These are phyloP conservation scores for Abramis brama DNA, from an alignment of 2,113 vertebrate species.

Conservation along the genomic window DNA sequence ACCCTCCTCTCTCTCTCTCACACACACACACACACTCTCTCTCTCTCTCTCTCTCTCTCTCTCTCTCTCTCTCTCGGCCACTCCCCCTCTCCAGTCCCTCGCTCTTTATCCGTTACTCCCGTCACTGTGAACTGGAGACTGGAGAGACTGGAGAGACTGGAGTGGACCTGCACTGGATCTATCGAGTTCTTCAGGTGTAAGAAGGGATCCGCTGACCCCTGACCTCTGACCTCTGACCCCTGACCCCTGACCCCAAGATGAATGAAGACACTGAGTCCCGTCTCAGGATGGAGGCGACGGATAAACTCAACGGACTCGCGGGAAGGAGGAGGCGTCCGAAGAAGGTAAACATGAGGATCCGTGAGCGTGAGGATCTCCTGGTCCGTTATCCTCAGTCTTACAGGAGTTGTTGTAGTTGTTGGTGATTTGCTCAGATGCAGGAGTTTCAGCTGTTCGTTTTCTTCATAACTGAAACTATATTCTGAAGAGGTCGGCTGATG, in stretches of 20 bases:
- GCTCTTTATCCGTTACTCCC: conserved; percentile 47
- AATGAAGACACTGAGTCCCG: conserved; percentile 80
- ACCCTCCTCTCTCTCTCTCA: conserved; percentile 47
- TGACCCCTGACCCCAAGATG: conserved; percentile 59
- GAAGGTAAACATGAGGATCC: conserved; percentile 81
- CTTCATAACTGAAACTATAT: neutral
- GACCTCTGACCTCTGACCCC: neutral
- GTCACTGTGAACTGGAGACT: conserved; percentile 53
- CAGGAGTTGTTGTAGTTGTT: neutral
- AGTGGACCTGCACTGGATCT: conserved; percentile 37
- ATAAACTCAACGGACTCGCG: conserved; percentile 85
- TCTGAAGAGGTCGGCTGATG: conserved; percentile 32
- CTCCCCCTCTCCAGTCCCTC: conserved; percentile 56
- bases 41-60: conserved; percentile 46
- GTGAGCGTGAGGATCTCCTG: neutral
- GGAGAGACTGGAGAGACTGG: conserved; percentile 31
- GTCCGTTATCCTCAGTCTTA: too few species aligned
- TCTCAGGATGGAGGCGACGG: conserved; percentile 86
- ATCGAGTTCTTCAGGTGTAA: conserved; percentile 17
- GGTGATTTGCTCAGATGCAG: neutral
- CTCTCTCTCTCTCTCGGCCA: conserved; percentile 48
- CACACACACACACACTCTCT: neutral
- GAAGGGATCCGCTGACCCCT: conserved; percentile 7
- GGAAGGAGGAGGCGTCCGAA: conserved; percentile 87
- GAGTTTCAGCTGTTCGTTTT: neutral